Percentiles rank a stretch among this genome's conserved stretches.
Conservation (phyloP, 2,797 vertebrate species). For the Enteromius argenteus region DNA sequence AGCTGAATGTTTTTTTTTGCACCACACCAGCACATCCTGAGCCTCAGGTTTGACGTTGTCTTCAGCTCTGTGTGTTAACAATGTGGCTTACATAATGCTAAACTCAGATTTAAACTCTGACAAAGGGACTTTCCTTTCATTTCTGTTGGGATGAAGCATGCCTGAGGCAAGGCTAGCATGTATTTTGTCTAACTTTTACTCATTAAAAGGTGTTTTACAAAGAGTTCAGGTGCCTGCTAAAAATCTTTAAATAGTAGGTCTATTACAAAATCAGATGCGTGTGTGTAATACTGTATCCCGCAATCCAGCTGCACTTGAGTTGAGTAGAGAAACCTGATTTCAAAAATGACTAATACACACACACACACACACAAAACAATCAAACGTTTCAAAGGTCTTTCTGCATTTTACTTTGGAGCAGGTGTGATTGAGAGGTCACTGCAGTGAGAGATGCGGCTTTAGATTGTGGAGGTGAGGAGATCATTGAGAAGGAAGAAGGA, state of each 20-base stretch:
- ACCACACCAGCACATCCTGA: not conserved
- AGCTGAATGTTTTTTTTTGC: not conserved
- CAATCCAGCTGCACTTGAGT: not conserved
- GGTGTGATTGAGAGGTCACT: slow-evolving; percentile 46
- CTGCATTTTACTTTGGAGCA: slow-evolving; percentile 6
- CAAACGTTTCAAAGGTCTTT: slow-evolving; percentile 24
- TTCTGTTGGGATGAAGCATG: not conserved
- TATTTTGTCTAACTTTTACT: not conserved
- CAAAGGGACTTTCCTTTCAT: not conserved
- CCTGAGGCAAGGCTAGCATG: not conserved
- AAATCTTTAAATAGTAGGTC: not conserved
- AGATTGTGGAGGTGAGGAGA: slow-evolving; percentile 57
- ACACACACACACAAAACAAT: slow-evolving; percentile 2
- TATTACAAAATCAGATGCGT: not conserved
- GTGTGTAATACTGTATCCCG: not conserved
- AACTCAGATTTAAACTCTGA: not conserved
- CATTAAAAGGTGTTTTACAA: not conserved
- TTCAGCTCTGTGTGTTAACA: not conserved
- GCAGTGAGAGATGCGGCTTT: slow-evolving; percentile 52
- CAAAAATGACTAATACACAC: not conserved
- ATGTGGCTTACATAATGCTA: not conserved
- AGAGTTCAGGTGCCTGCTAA: not conserved
- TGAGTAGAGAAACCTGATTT: not conserved
- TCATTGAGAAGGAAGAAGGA: slow-evolving; percentile 61
- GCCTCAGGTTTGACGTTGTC: not conserved